Evolutionary conservation across 1,140 invertebrate genomes (phyloP).

Genomic region (Cyclargus thomasi): DNA sequence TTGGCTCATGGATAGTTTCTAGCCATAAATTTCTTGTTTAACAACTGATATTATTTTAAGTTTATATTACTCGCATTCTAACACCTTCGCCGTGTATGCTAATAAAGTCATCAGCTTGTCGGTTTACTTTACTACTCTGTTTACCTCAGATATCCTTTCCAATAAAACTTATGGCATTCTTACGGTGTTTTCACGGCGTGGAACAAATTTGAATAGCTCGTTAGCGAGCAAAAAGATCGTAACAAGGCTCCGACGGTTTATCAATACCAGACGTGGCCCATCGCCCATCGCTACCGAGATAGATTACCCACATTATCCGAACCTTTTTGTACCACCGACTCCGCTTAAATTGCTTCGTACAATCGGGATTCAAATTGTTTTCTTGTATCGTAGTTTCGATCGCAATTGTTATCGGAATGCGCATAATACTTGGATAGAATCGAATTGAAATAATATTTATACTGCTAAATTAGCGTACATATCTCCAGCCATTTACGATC

Average conservation of each 20-base stretch:
- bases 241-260: conserved; percentile 41
- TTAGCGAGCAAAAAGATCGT: conserved; percentile 1
- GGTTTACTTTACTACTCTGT: not conserved
- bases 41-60: not conserved
- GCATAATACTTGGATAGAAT: not conserved
- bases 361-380: conserved; percentile 9
- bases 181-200: conserved; percentile 2
- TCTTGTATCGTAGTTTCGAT: not conserved
- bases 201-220: conserved; percentile 12
- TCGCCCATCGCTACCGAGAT: conserved; percentile 46
- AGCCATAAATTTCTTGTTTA: not conserved
- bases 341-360: conserved; percentile 43
- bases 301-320: conserved; percentile 64
- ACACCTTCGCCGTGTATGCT: not conserved
- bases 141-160: not conserved
- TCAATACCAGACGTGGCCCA: conserved; percentile 9
- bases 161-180: not conserved
- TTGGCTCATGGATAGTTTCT: not conserved
- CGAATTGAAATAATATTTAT: not conserved
- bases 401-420: not conserved
- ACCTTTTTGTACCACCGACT: conserved; percentile 49
- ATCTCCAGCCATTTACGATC: not conserved
- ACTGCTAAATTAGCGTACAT: not conserved
- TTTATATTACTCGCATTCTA: not conserved
- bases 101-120: not conserved